Conservation (phyloP, 1,140 invertebrate species). For the Drosophila ananassae region DNA sequence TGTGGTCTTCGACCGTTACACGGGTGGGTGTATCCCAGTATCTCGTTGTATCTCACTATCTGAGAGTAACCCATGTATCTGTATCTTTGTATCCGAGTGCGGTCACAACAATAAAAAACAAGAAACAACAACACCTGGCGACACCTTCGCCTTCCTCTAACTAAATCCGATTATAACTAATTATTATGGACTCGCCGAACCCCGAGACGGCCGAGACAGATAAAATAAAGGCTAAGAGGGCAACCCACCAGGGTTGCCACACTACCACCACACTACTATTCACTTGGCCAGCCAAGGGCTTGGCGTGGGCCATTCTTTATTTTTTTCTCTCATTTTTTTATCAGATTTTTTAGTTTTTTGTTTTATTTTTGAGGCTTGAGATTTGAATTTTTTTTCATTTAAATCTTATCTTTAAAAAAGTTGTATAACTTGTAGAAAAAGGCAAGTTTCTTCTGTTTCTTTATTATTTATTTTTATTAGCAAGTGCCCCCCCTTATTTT, state of each 20-base stretch:
- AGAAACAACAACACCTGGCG: conserved; percentile 28
- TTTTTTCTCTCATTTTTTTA: conserved; percentile 13
- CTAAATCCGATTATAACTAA: conserved; percentile 81
- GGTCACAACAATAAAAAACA: conserved; percentile 4
- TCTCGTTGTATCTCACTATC: background rate
- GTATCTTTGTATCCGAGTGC: conserved; percentile 5
- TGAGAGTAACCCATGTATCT: background rate
- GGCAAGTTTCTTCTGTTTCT: too few relatives aligned
- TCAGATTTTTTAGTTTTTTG: conserved; percentile 15
- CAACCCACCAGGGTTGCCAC: conserved; percentile 18
- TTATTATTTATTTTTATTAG: too few relatives aligned
- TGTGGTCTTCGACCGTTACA: conserved; percentile 18
- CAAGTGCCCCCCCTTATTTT: too few relatives aligned
- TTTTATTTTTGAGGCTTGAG: conserved; percentile 5
- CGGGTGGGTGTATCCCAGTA: conserved; percentile 13
- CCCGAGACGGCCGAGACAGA: conserved; percentile 7
- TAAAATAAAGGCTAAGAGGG: conserved; percentile 1
- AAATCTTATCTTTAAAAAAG: too few relatives aligned
- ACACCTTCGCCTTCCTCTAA: conserved; percentile 63
- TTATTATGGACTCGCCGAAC: conserved; percentile 65
- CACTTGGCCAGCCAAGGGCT: conserved; percentile 39
- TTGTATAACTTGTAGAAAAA: too few relatives aligned
- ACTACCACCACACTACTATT: background rate
- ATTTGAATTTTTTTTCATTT: background rate
- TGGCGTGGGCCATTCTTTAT: conserved; percentile 57